Conservation (phyloP, 2,888 invertebrate genomes). For the Branchipolynoe longqiensis region DNA sequence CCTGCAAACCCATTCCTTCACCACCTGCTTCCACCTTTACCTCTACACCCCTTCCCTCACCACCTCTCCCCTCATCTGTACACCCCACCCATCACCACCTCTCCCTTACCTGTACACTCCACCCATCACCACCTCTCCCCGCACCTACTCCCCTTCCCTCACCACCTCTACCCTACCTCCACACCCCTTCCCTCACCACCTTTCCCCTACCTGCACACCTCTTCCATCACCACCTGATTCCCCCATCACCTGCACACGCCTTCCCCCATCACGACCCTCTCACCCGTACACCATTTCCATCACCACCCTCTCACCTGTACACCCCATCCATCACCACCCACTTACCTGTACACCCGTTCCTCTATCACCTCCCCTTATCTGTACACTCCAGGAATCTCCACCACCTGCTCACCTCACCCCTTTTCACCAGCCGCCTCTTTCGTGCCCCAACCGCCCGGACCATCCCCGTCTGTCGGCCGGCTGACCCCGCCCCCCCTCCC, state of each 20-base stretch:
- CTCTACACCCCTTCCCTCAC: background rate
- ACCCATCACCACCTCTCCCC: background rate
- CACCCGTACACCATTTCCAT: background rate
- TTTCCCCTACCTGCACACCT: conserved; percentile 30
- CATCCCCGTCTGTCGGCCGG: background rate
- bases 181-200: conserved; percentile 41
- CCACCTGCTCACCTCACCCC: conserved; percentile 10
- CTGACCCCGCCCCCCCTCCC: background rate
- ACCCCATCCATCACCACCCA: background rate
- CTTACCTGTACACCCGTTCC: background rate
- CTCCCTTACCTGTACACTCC: background rate
- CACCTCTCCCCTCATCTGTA: background rate
- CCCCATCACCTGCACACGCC: background rate
- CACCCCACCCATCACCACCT: background rate
- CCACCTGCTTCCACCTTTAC: background rate
- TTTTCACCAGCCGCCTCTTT: background rate
- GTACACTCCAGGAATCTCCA: background rate
- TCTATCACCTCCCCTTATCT: conserved; percentile 20
- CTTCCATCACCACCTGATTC: background rate
- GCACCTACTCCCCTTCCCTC: background rate
- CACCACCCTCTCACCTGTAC: background rate
- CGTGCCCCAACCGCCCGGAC: too few relatives aligned
- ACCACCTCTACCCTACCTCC: background rate
- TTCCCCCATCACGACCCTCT: background rate
- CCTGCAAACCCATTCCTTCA: background rate